Conservation (phyloP, 2,888 invertebrate genomes). For the Caenorhabditis sp. region DNA sequence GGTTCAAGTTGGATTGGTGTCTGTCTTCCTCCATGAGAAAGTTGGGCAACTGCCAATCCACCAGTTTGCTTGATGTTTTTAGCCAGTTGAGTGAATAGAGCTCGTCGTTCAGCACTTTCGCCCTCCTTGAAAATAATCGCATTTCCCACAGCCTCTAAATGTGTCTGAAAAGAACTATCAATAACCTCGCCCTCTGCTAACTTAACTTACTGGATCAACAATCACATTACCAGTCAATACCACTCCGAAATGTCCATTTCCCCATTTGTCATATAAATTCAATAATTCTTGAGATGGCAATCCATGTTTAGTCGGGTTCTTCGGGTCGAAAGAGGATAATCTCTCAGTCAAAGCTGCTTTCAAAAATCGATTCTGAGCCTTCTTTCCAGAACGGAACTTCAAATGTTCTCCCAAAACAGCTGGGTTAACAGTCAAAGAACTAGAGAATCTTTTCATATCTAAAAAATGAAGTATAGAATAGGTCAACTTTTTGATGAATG, state of each 20-base stretch:
- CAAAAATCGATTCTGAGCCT: constrained; percentile 50
- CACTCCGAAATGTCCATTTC: constrained; percentile 57
- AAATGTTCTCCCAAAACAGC: constrained; percentile 37
- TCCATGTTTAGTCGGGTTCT: constrained; percentile 39
- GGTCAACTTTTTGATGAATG: too few relatives aligned
- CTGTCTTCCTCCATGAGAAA: constrained; percentile 54
- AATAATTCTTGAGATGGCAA: constrained; percentile 45
- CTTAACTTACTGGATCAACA: constrained; percentile 31
- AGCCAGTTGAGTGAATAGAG: constrained; percentile 29
- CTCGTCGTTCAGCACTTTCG: constrained; percentile 23
- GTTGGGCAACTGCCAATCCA: constrained; percentile 44
- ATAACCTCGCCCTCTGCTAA: background rate
- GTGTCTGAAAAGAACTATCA: constrained; percentile 19
- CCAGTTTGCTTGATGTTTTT: constrained; percentile 46
- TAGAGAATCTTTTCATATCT: background rate
- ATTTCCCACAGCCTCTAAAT: constrained; percentile 48
- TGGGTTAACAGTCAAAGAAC: constrained; percentile 14
- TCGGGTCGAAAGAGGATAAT: constrained; percentile 24
- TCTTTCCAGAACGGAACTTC: constrained; percentile 36
- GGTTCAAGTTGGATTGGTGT: constrained; percentile 46
- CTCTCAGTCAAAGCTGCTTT: constrained; percentile 52
- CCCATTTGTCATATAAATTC: constrained; percentile 58
- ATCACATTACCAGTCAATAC: constrained; percentile 55
- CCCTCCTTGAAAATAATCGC: constrained; percentile 39
- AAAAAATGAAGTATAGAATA: too few relatives aligned